phyloP scores from a whole-genome alignment of 2,797 vertebrate species.

The Cryptoblepharus egeriae region DNA sequence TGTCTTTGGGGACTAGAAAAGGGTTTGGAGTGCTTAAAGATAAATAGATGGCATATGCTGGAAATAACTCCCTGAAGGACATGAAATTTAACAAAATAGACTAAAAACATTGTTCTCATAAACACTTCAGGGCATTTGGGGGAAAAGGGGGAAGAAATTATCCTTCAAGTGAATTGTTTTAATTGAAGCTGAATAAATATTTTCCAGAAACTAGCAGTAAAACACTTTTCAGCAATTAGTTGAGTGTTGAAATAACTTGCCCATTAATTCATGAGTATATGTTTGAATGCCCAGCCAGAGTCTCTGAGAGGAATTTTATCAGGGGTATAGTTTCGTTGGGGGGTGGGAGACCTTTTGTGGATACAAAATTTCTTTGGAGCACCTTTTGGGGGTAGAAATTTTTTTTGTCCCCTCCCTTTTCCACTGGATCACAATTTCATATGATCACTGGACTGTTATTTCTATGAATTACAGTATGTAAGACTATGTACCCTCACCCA shows the following conservation, averaged over 20 bases:
- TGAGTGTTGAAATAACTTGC: conserved; percentile 55
- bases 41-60: conserved; percentile 61
- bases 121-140: conserved; percentile 48
- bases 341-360: too few relatives aligned
- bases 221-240: conserved; percentile 29
- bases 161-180: conserved; percentile 54
- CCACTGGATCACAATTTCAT: too few relatives aligned
- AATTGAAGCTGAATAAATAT: conserved; percentile 63
- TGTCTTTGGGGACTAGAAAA: conserved; percentile 55
- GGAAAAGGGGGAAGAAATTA: conserved; percentile 39
- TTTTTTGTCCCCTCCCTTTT: too few relatives aligned
- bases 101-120: conserved; percentile 53
- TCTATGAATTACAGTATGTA: too few relatives aligned
- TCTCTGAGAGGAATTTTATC: too few relatives aligned
- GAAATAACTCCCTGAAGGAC: conserved; percentile 58
- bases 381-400: too few relatives aligned
- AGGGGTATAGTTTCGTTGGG: too few relatives aligned
- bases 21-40: conserved; percentile 45
- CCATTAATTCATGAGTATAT: conserved; percentile 35
- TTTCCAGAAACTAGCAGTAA: conserved; percentile 46
- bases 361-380: too few relatives aligned
- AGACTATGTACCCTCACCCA: too few relatives aligned
- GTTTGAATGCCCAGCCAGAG: conserved; percentile 1
- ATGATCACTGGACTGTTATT: too few relatives aligned
- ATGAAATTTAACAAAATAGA: conserved; percentile 69